These are phyloP conservation scores for Lontra canadensis DNA, from an alignment of 2,113 vertebrate species.

Conservation along the genomic window DNA sequence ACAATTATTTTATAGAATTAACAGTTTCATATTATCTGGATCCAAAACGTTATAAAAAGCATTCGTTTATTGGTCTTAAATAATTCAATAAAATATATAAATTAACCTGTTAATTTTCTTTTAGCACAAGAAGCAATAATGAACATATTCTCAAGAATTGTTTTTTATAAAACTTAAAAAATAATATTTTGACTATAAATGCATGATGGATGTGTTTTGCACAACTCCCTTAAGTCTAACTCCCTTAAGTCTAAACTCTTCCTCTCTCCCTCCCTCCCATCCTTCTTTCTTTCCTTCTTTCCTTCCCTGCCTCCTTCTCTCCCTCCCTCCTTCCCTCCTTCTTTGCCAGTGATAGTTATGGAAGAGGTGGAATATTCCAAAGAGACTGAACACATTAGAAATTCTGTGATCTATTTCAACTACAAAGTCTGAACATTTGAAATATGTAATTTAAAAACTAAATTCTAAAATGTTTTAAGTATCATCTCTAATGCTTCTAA, in stretches of 20 bases:
- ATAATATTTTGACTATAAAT: background rate
- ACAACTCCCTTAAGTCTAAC: background rate
- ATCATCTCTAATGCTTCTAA: conserved; percentile 32
- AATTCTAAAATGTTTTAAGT: background rate
- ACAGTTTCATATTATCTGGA: background rate
- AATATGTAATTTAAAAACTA: background rate
- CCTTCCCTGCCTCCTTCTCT: background rate
- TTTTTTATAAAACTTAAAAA: conserved; percentile 46
- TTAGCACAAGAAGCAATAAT: background rate
- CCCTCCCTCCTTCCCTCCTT: background rate
- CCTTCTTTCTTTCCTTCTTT: too few species aligned
- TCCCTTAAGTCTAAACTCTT: background rate
- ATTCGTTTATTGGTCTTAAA: background rate
- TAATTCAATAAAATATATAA: background rate
- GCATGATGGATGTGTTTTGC: background rate
- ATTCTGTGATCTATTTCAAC: background rate
- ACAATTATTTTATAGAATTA: conserved; percentile 9
- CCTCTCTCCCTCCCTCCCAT: background rate
- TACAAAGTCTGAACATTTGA: background rate
- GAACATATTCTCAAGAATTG: background rate
- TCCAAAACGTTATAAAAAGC: background rate
- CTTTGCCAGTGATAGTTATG: background rate
- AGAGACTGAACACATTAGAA: conserved; percentile 1
- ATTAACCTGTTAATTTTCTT: background rate
- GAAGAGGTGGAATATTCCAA: background rate